phyloP scores from a whole-genome alignment of 2,113 vertebrate species.

The Tenebrosternarchus preto region DNA sequence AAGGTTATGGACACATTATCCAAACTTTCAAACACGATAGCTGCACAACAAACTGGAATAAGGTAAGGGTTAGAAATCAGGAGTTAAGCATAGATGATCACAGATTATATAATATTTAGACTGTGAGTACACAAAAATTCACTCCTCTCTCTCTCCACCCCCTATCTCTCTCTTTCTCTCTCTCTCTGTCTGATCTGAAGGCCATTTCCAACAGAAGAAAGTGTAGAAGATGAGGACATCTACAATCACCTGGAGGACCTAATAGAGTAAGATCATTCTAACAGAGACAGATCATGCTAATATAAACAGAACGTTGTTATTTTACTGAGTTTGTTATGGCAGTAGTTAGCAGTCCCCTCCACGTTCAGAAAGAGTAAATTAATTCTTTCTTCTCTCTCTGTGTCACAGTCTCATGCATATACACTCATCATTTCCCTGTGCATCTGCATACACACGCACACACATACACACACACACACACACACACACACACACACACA shows the following conservation, averaged over 20 bases:
- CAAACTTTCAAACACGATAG: constrained; percentile 84
- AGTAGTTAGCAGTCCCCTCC: too few species aligned
- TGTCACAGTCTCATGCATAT: too few species aligned
- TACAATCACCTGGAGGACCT: constrained; percentile 95
- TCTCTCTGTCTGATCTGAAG: constrained; percentile 61
- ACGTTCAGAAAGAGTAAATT: too few species aligned
- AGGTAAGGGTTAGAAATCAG: constrained; percentile 72
- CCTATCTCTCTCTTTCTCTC: background rate
- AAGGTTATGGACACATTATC: constrained; percentile 96
- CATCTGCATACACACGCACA: background rate
- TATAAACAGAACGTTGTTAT: too few species aligned
- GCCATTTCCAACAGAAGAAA: constrained; percentile 93
- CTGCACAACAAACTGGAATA: constrained; percentile 84
- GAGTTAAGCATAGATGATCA: background rate
- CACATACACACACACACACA: constrained; percentile 18
- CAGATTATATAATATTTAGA: background rate
- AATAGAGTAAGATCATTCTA: constrained; percentile 82
- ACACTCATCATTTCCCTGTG: too few species aligned
- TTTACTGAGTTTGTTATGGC: too few species aligned
- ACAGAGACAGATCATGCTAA: too few species aligned
- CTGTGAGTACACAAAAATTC: background rate
- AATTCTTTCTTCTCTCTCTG: too few species aligned
- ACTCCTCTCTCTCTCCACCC: background rate
- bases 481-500: constrained; percentile 1
- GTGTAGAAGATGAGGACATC: constrained; percentile 87